Conservation (phyloP, 2,113 vertebrate genomes). For the Oenanthe oenanthe region DNA sequence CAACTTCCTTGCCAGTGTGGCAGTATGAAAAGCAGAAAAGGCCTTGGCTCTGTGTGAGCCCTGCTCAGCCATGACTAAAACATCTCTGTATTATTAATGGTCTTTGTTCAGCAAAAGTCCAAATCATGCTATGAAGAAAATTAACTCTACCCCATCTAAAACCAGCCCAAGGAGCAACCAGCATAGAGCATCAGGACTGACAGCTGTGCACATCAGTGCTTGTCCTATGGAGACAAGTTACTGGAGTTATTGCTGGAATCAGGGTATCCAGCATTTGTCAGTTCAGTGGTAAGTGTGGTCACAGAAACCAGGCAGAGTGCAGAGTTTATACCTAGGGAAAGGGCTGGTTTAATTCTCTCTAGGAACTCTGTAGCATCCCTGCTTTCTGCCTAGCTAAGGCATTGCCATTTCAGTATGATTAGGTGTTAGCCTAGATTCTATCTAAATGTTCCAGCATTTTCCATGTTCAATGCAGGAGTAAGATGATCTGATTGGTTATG, state of each 20-base stretch:
- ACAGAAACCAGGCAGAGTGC: background rate
- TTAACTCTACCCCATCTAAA: background rate
- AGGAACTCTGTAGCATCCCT: background rate
- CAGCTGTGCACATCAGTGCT: background rate
- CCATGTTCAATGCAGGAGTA: background rate
- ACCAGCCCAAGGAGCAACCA: background rate
- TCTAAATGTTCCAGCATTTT: background rate
- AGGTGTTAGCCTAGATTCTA: background rate
- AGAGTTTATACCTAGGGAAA: background rate
- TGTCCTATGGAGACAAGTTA: background rate
- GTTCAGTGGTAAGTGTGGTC: background rate
- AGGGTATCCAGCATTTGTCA: background rate
- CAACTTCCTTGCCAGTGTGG: accelerated
- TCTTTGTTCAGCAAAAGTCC: background rate
- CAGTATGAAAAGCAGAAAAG: background rate
- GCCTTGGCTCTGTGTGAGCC: background rate
- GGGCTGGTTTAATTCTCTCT: background rate
- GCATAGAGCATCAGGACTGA: background rate
- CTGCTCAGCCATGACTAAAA: background rate
- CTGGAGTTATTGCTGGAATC: background rate
- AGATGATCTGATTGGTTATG: background rate
- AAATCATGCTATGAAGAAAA: background rate
- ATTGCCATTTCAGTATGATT: background rate
- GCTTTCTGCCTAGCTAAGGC: background rate
- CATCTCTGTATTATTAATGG: background rate